Evolutionary conservation across 2,888 invertebrate species (phyloP), one percentile per base, ranked within the genome.

Genomic region (Theodoxus fluviatilis): DNA sequence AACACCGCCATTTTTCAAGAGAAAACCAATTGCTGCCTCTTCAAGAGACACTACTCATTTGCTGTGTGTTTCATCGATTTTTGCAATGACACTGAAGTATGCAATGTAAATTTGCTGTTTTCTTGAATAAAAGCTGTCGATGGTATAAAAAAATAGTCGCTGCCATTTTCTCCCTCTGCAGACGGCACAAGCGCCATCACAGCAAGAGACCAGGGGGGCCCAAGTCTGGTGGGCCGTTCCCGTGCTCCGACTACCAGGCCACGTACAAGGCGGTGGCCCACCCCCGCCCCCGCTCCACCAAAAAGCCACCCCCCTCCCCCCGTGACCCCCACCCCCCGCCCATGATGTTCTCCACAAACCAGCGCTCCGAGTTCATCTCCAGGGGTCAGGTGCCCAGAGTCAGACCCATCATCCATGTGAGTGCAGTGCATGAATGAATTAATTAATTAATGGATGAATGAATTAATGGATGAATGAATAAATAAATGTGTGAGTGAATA

Each of bases 261-360:
- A 84, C 81, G 7, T 84, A 75, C 71, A 79, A 79, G 67, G 76
- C 76, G 6, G 71, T 74, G 18, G 52, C 74, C 15, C 57, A 78
- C 28, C 73, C 77, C 1, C 77, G 84, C 6, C 85, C 84, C 15
- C 73, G 85, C 4, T 85, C 84, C 52, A 82, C 81, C 69, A 85
- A 85, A 68, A 73, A 83, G 22, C 85, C 85, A 0, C 80, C 80
- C 1, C 78, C 78, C 1, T 76, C 79, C 1, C 81, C 82, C 0
- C 73, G 78, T 4, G 78, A 81, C 55, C 75, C 74, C 1, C 67
- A 78, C 68, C 81, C 81, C 6, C 80, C 80, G 7, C 79, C 83
- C 6, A 84, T 84, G 84, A 74, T 71, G 22, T 80, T 84, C 25
- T 74, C 78, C 3, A 85, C 85, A 43, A 82, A 81, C 65, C 84